Percentiles rank a stretch among this genome's conserved stretches.
Conservation (phyloP, 2,888 invertebrate genomes). For the Mellilla xanthometata region DNA sequence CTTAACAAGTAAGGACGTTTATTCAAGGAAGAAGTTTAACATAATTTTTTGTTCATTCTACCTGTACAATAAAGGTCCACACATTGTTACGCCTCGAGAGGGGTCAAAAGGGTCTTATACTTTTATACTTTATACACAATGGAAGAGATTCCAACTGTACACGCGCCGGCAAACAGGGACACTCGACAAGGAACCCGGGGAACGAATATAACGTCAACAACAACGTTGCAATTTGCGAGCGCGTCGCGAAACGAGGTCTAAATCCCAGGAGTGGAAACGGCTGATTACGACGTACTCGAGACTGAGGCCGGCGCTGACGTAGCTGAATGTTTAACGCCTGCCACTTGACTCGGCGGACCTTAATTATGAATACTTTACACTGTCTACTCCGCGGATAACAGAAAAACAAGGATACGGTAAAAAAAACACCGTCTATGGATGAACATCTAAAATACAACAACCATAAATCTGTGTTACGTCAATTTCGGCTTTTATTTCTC, state of each 20-base stretch:
- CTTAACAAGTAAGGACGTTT: too few species aligned
- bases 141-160: not conserved
- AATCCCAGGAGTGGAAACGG: slow-evolving; percentile 8
- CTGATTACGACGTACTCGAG: slow-evolving; percentile 3
- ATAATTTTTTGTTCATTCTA: not conserved
- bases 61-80: too few species aligned
- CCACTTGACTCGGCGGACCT: slow-evolving; percentile 6
- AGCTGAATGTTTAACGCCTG: slow-evolving; percentile 13
- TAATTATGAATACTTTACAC: slow-evolving; percentile 19
- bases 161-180: not conserved
- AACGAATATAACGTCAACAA: slow-evolving; percentile 3
- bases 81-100: too few species aligned
- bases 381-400: too few species aligned
- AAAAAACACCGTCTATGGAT: too few species aligned
- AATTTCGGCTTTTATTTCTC: too few species aligned
- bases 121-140: too few species aligned
- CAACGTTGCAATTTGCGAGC: slow-evolving; percentile 3
- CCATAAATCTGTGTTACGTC: too few species aligned
- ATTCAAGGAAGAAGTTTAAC: not conserved
- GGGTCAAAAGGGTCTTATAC: too few species aligned
- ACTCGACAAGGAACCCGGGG: not conserved
- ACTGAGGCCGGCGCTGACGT: not conserved
- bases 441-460: too few species aligned
- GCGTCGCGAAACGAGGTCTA: slow-evolving; percentile 1
- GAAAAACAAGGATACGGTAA: too few species aligned